Evolutionary conservation across 2,888 invertebrate species (phyloP).

Genomic region (Xestobium rufovillosum): DNA sequence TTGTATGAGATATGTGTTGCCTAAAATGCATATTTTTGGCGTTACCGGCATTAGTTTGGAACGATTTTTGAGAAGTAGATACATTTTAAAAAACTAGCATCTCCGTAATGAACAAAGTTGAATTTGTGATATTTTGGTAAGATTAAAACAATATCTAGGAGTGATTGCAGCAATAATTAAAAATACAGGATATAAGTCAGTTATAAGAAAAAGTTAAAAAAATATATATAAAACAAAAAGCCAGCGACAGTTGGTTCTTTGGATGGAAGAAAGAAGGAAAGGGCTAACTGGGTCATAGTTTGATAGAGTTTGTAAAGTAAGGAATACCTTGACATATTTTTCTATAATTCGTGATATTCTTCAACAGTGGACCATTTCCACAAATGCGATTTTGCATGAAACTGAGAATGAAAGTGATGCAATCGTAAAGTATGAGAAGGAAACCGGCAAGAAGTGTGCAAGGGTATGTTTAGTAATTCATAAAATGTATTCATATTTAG

Average conservation of each 20-base stretch:
- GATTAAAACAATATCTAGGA: too few relatives aligned
- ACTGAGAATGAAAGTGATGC: too few relatives aligned
- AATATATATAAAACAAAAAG: neutral
- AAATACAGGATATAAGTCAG: too few relatives aligned
- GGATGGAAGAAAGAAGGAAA: slow-evolving; percentile 1
- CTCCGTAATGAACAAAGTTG: too few relatives aligned
- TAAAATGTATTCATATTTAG: neutral
- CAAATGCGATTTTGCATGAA: slow-evolving; percentile 1
- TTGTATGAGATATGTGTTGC: too few relatives aligned
- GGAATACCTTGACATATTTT: neutral
- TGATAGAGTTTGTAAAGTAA: neutral
- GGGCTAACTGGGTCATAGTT: neutral
- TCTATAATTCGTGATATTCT: neutral
- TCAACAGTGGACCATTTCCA: neutral
- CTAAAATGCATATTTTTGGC: too few relatives aligned
- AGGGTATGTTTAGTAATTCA: slow-evolving; percentile 1
- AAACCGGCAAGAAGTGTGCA: neutral
- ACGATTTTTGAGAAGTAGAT: too few relatives aligned
- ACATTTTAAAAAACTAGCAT: too few relatives aligned
- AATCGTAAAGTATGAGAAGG: neutral
- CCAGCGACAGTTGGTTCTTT: neutral
- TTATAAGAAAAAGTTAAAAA: too few relatives aligned
- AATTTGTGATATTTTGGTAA: too few relatives aligned
- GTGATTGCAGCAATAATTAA: too few relatives aligned
- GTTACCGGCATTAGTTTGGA: too few relatives aligned